phyloP scores from a whole-genome alignment of 2,113 vertebrate species.

The Hypanus sabinus region DNA sequence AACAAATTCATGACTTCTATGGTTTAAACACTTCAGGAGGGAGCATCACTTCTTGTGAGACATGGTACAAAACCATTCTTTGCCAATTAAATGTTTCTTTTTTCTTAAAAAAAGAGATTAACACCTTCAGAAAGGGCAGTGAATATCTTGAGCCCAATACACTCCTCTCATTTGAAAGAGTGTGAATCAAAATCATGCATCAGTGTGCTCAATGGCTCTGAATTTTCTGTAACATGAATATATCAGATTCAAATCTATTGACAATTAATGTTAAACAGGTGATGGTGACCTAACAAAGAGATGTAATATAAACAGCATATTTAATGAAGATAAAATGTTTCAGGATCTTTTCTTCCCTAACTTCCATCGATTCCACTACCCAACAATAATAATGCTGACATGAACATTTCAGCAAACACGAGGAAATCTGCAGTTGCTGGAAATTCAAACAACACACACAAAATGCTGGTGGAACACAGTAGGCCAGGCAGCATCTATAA shows the following conservation, averaged over 20 bases:
- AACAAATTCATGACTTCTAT: neutral
- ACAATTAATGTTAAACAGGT: neutral
- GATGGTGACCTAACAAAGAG: neutral
- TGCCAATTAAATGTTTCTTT: neutral
- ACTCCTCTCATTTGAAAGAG: neutral
- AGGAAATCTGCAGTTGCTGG: no score
- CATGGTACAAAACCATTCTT: neutral
- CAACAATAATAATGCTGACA: neutral
- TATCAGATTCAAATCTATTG: neutral
- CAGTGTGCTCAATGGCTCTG: neutral
- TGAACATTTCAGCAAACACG: no score
- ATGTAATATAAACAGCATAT: neutral
- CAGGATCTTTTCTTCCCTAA: neutral
- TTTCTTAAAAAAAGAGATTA: neutral
- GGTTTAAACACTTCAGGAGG: neutral
- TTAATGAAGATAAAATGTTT: neutral
- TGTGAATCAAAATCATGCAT: neutral
- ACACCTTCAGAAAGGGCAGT: neutral
- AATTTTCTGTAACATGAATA: neutral
- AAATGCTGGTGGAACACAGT: no score
- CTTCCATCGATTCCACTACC: no score
- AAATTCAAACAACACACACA: no score
- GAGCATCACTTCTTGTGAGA: neutral
- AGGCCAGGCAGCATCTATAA: no score
- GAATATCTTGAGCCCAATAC: neutral